Conservation (phyloP, 92 coral and sea anemone genomes). For the Desmophyllum pertusum region DNA sequence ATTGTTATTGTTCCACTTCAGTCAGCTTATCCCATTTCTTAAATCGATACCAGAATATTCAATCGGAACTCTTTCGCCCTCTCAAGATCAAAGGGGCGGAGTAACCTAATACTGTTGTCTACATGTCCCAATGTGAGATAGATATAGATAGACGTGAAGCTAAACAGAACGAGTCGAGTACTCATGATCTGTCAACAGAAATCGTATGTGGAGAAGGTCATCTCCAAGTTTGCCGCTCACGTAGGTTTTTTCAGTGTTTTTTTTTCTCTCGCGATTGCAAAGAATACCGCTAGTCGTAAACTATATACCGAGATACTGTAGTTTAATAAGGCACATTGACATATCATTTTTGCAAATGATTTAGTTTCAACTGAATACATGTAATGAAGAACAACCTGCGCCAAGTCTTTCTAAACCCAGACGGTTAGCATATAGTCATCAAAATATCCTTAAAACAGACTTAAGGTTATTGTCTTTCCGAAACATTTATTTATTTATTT, state of each 20-base stretch:
- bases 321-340: not conserved
- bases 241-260: not conserved
- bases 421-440: not conserved
- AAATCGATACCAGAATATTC: no score
- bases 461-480: not conserved
- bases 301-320: not conserved
- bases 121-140: not conserved
- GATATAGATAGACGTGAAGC: no score
- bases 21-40: not conserved
- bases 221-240: slow-evolving; percentile 6
- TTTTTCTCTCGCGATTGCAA: not conserved
- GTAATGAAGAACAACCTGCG: no score
- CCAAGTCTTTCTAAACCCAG: not conserved
- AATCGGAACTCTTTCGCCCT: not conserved
- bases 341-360: not conserved
- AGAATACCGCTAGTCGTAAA: not conserved
- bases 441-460: not conserved
- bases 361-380: not conserved
- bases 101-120: slow-evolving; percentile 6
- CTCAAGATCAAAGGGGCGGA: slow-evolving; percentile 5
- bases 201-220: not conserved
- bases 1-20: not conserved
- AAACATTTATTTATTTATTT: no score
- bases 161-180: not conserved
- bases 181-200: not conserved